A percentile compares a stretch with the other conserved stretches of the same genome.
These are phyloP conservation scores for Bolborhynchus lineola DNA, from an alignment of 2,113 vertebrate genomes.

Conservation along the genomic window DNA sequence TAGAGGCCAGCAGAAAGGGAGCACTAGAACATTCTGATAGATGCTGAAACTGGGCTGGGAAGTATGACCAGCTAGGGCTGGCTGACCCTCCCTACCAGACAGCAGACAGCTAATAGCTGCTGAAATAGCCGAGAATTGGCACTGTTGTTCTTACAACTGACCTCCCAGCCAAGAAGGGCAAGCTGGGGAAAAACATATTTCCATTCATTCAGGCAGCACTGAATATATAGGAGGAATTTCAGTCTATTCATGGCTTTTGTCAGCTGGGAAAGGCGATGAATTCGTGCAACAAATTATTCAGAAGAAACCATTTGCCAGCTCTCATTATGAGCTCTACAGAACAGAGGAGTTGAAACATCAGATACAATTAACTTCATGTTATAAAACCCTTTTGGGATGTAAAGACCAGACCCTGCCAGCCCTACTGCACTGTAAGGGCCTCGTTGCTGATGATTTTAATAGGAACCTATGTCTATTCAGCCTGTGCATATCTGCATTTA, in stretches of 20 bases:
- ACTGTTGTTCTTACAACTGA: background rate
- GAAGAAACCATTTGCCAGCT: conserved; percentile 27
- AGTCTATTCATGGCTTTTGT: background rate
- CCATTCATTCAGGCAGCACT: background rate
- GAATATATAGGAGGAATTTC: background rate
- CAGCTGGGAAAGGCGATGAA: background rate
- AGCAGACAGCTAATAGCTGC: background rate
- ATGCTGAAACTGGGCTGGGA: background rate
- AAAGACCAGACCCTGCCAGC: background rate
- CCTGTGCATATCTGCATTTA: background rate
- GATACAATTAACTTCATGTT: conserved; percentile 28
- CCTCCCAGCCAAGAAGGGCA: background rate
- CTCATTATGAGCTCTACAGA: conserved; percentile 1
- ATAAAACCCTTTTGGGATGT: conserved; percentile 5
- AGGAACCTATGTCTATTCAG: background rate
- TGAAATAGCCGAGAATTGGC: background rate
- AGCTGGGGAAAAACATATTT: background rate
- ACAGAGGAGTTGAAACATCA: conserved; percentile 29
- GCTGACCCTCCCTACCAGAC: background rate
- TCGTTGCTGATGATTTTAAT: background rate
- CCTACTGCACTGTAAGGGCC: background rate
- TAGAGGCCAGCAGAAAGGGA: background rate
- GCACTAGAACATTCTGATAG: background rate
- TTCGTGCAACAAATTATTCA: conserved; percentile 49
- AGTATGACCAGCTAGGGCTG: background rate